Evolutionary conservation across 1,140 invertebrate species (phyloP).

Genomic region (Ruditapes philippinarum): DNA sequence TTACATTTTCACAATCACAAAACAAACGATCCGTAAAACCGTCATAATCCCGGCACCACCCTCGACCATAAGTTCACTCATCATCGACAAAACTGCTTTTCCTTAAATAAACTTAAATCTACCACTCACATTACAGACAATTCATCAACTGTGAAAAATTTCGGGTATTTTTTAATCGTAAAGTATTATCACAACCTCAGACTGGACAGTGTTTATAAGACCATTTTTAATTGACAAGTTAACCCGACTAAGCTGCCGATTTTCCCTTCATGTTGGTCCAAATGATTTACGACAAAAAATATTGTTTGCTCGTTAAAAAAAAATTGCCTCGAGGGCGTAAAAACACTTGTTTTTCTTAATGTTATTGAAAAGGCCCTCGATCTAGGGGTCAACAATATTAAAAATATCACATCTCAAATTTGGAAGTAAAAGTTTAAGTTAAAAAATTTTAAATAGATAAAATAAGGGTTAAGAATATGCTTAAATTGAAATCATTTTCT

Average conservation of each 20-base stretch:
- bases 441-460: not conserved
- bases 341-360: conserved; percentile 33
- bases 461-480: conserved; percentile 23
- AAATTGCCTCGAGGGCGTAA: conserved; percentile 1
- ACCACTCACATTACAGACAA: conserved; percentile 31
- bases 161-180: conserved; percentile 47
- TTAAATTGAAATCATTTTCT: not conserved
- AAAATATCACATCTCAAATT: no score
- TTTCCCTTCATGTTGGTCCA: conserved; percentile 38
- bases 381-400: no score
- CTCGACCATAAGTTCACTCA: conserved; percentile 37
- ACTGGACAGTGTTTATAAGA: conserved; percentile 40
- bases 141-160: conserved; percentile 57
- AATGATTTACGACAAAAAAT: conserved; percentile 55
- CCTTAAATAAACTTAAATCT: conserved; percentile 25
- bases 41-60: conserved; percentile 41
- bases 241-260: conserved; percentile 25
- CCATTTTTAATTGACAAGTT: conserved; percentile 39
- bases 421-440: not conserved
- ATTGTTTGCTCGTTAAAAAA: conserved; percentile 18
- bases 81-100: conserved; percentile 23
- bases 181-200: not conserved
- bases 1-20: conserved; percentile 32
- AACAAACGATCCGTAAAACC: conserved; percentile 33
- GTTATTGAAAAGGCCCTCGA: no score